Conservation (phyloP, 2,113 vertebrate genomes). For the Semnornis frantzii region DNA sequence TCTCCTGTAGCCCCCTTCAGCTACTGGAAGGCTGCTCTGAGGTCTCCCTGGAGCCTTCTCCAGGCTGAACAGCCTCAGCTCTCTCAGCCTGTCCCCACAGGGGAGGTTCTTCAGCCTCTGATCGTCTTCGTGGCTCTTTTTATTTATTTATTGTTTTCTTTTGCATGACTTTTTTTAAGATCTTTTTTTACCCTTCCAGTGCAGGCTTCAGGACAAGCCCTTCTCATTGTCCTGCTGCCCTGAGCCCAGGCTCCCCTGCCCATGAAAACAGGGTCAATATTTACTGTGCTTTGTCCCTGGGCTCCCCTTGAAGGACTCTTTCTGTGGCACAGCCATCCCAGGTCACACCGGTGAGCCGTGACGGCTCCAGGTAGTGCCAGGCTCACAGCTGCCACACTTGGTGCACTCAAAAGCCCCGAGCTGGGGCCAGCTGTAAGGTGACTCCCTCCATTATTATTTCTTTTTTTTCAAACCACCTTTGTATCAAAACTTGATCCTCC, state of each 20-base stretch:
- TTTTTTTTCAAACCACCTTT: not conserved
- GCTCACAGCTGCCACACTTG: not conserved
- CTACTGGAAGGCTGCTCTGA: too few species aligned
- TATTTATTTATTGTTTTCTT: too few species aligned
- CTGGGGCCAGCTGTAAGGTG: not conserved
- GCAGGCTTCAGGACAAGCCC: not conserved
- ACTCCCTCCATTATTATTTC: not conserved
- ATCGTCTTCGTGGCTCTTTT: too few species aligned
- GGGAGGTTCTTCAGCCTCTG: too few species aligned
- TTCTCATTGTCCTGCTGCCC: rapidly evolving
- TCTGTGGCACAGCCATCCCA: rapidly evolving
- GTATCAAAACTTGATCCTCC: not conserved
- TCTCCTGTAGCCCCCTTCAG: too few species aligned
- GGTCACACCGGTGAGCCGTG: rapidly evolving
- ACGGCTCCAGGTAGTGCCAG: not conserved
- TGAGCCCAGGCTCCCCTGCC: not conserved
- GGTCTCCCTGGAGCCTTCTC: too few species aligned
- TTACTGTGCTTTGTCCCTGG: rapidly evolving
- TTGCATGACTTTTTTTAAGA: not conserved
- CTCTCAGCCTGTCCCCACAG: too few species aligned
- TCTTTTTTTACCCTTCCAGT: too few species aligned
- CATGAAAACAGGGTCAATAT: not conserved
- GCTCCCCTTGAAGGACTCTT: not conserved
- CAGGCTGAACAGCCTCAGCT: too few species aligned
- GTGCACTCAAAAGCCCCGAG: not conserved